Percentiles rank a stretch among this genome's conserved stretches.
These are phyloP conservation scores for Tetranychus truncatus DNA, from an alignment of 2,888 invertebrate genomes.

Conservation along the genomic window DNA sequence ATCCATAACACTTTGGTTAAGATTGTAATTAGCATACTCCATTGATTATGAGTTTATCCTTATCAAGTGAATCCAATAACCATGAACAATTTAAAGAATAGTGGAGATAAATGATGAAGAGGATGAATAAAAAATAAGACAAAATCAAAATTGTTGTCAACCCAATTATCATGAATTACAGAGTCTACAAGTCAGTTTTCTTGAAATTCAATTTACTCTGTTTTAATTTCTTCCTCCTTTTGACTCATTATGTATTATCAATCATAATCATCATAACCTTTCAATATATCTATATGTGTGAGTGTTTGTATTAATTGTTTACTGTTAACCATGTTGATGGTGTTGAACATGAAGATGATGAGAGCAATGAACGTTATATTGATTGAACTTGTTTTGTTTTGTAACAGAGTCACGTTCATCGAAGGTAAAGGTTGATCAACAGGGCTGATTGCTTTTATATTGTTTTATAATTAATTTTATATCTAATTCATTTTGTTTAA, in stretches of 20 bases:
- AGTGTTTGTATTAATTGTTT: neutral
- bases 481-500: no score
- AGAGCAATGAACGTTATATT: neutral
- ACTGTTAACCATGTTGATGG: neutral
- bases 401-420: neutral
- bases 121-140: neutral
- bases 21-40: neutral
- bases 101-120: neutral
- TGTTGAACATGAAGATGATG: neutral
- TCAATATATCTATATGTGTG: neutral
- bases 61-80: neutral
- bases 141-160: neutral
- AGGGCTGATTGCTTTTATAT: neutral
- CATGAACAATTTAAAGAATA: neutral
- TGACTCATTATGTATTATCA: no score
- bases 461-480: neutral
- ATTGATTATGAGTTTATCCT: neutral
- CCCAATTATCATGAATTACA: neutral
- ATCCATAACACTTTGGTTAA: slow-evolving; percentile 1
- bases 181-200: neutral
- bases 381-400: neutral
- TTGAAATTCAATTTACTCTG: neutral
- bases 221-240: no score
- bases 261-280: no score
- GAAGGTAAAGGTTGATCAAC: neutral